Percentiles rank a stretch among this genome's conserved stretches.
These are phyloP conservation scores for Heteromurus nitidus DNA, from an alignment of 2,888 invertebrate genomes.

Conservation along the genomic window DNA sequence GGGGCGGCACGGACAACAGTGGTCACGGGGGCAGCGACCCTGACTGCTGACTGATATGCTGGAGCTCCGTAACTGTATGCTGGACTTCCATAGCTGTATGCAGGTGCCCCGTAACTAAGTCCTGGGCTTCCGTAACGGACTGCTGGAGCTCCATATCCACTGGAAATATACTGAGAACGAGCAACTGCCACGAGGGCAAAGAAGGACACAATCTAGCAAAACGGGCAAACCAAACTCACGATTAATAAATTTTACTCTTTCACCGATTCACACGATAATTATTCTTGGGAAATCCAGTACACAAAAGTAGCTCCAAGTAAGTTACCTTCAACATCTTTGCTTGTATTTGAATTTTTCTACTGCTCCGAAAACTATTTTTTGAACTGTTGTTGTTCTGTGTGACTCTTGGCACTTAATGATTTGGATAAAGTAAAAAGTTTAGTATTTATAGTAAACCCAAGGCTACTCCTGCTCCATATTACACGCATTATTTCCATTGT, in stretches of 20 bases:
- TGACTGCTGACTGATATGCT: too few species aligned
- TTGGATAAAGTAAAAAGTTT: not conserved
- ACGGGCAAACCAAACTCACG: not conserved
- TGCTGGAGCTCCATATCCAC: not conserved
- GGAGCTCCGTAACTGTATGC: not conserved
- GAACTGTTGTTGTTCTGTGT: slow-evolving; percentile 14
- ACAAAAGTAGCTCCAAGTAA: not conserved
- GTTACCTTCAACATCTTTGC: slow-evolving; percentile 37
- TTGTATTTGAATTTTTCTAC: not conserved
- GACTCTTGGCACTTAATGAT: slow-evolving; percentile 29
- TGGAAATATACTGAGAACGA: slow-evolving; percentile 3
- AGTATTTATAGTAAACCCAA: slow-evolving; percentile 43
- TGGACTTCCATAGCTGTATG: not conserved
- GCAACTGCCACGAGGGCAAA: slow-evolving; percentile 58
- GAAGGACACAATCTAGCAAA: slow-evolving; percentile 51
- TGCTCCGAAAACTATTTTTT: not conserved
- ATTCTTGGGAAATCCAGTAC: too few species aligned
- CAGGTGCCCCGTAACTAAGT: not conserved
- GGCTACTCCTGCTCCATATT: slow-evolving; percentile 36
- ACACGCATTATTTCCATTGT: not conserved
- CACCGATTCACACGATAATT: slow-evolving; percentile 6
- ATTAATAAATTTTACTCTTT: slow-evolving; percentile 6
- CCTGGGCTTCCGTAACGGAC: not conserved
- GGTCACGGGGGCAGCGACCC: too few species aligned
- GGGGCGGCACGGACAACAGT: not conserved